A percentile compares a stretch with the other conserved stretches of the same genome.
Conservation (phyloP, 2,113 vertebrate species). For the Channa maculata region DNA sequence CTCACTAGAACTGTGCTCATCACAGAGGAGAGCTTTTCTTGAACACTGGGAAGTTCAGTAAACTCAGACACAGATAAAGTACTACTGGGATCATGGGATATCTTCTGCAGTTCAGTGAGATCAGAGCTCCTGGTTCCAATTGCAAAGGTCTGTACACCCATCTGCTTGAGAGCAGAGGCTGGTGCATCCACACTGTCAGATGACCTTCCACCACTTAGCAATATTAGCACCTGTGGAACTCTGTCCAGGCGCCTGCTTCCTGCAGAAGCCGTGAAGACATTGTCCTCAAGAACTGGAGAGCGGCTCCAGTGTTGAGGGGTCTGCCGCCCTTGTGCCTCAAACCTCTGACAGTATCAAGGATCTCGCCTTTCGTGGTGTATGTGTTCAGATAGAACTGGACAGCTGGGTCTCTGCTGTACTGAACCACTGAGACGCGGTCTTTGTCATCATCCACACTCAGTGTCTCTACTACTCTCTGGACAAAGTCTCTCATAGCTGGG, state of each 20-base stretch:
- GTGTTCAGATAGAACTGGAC: no score
- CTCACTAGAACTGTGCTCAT: not conserved
- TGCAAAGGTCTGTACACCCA: not conserved
- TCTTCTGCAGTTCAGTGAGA: slow-evolving; percentile 40
- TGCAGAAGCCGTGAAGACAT: not conserved
- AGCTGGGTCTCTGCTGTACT: no score
- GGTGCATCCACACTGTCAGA: slow-evolving; percentile 57
- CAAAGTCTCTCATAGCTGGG: no score
- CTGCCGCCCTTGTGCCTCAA: no score
- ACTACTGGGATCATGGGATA: slow-evolving; percentile 41
- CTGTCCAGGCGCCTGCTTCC: slow-evolving; percentile 83
- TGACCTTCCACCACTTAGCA: slow-evolving; percentile 63
- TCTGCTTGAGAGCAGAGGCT: slow-evolving; percentile 50
- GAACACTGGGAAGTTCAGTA: slow-evolving; percentile 66
- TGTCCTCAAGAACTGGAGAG: not conserved
- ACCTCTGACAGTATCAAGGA: no score
- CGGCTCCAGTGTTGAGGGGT: no score
- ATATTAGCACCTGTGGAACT: slow-evolving; percentile 81
- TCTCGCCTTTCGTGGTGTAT: no score
- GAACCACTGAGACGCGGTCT: no score
- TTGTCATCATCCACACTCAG: no score
- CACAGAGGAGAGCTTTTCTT: slow-evolving; percentile 48
- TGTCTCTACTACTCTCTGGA: no score
- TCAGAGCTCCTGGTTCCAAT: slow-evolving; percentile 56
- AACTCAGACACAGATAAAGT: slow-evolving; percentile 65